Evolutionary conservation across 2,888 invertebrate genomes (phyloP).

Genomic region (Pyrgus malvae): DNA sequence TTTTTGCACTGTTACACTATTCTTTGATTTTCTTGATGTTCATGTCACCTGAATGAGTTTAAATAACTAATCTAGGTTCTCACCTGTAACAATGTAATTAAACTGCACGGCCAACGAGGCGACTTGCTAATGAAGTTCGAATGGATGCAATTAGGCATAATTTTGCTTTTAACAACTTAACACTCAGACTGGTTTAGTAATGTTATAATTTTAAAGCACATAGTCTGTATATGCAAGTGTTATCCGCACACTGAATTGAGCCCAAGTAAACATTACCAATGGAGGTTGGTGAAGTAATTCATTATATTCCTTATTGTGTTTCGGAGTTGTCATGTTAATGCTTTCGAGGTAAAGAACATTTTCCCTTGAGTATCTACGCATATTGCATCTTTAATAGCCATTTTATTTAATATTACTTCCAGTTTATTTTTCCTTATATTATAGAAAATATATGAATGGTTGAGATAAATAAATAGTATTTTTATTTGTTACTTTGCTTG

Average conservation of each 20-base stretch:
- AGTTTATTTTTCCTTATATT: background rate
- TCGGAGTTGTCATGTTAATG: slow-evolving; percentile 55
- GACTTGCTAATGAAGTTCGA: background rate
- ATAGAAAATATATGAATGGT: too few relatives aligned
- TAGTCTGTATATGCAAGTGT: background rate
- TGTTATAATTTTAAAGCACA: background rate
- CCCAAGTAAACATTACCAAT: slow-evolving; percentile 31
- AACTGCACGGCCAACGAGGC: background rate
- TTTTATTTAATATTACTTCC: background rate
- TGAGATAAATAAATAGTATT: too few relatives aligned
- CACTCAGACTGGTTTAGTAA: background rate
- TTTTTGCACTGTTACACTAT: too few relatives aligned
- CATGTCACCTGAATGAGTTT: background rate
- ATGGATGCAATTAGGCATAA: background rate
- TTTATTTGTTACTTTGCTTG: too few relatives aligned
- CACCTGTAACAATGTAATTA: background rate
- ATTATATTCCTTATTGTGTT: slow-evolving; percentile 53
- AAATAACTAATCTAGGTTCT: background rate
- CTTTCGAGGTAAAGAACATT: slow-evolving; percentile 41
- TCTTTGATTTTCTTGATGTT: too few relatives aligned
- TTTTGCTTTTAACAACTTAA: background rate
- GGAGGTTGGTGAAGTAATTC: slow-evolving; percentile 44
- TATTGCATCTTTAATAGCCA: slow-evolving; percentile 6
- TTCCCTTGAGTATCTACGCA: slow-evolving; percentile 46
- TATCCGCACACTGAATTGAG: background rate